Base-by-base conservation (phyloP, 2,888 invertebrate species). In the Leistus spinibarbis region DNA sequence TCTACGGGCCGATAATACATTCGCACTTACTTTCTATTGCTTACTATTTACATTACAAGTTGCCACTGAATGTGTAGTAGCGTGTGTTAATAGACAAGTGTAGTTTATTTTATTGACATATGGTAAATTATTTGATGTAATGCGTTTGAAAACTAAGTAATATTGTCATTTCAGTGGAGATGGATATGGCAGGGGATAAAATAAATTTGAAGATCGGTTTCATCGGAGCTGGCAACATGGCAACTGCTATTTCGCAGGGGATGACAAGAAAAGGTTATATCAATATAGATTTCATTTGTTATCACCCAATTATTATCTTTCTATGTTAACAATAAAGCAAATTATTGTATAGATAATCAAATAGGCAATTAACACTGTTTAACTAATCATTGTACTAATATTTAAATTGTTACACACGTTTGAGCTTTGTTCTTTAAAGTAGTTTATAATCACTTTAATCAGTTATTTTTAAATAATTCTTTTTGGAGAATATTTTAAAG, bases 211-310 rank as follows among this genome's bases (percentile, higher is more conserved):
- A 87, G 80, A 86, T 95, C 78, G 95, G 95, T 56, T 96, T 97
- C 85, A 92, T 97, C 82, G 97, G 96, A 2, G 95, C 94, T 77
- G 97, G 97, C 68, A 96, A 95, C 84, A 97, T 97, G 95, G 95
- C 96, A 0, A 91, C 90, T 82, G 94, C 95, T n/a, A 93, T 97
- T 79, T 91, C 91, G 10, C 88, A 90, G 79, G 94, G 94, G 69
- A 90, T 96, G 69, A 85, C 95, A 17, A 88, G 88, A 78, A 91
- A 91, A 84, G 92, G 94, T 93, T 84, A 80, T 7, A 54, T 40
- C 40, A 40, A 40, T 40, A 40, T 40, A 40, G 40, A 40, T 7
- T 40, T 40, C 13, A 40, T 40, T 40, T 40, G 7, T 40, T 13
- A 40, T 2, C 40, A 40, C 40, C 5, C 13, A 40, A 40, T 40